Base-by-base conservation (phyloP, 2,113 vertebrate species). In the Mellivora capensis region DNA sequence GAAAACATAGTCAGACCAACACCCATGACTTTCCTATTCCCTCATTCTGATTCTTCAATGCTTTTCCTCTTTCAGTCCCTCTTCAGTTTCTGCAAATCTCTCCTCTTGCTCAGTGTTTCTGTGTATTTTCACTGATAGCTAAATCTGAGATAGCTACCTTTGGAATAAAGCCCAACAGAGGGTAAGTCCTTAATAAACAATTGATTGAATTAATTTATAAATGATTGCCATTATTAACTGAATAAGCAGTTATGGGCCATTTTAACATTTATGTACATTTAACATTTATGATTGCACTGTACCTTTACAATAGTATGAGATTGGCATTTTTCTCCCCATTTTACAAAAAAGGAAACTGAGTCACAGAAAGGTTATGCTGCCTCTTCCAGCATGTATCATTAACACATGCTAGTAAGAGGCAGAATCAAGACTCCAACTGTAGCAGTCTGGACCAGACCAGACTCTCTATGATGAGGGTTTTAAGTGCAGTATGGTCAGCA, bases 341-440 rank as follows among this genome's bases (percentile, higher is more conserved):
- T 83, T 95, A 86, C 11, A 90, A 34, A 71, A 89, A 61, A 59
- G 88, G 61, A 92, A 95, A 92, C 31, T 69, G 27, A 96, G 62
- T 62, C n/a, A 52, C 37, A 89, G 74, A 83, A 86, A 87, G 54
- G 2, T 71, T 10, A n/a, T 37, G 8, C 20, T 62, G 7, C 20
- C 34, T 91, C 67, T 95, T 76, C 34, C 37, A 71, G 71, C 12
- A 34, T 6, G 34, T 25, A n/a, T 8, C 21, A 44, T 0, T 57
- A 49, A 69, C 8, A 25, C 37, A 21, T 37, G 20, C 25, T 52
- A 18, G 3, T 29, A 15, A 47, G 20, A 31, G 4, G 3, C 6
- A 4, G 37, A 61, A 52, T 25, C 10, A 13, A 6, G 2, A 39
- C 69, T 39, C 4, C 6, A 54, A 61, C 10, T 6, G 6, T 21